Conservation (phyloP, 2,888 invertebrate genomes). For the Metacarcinus magister region DNA sequence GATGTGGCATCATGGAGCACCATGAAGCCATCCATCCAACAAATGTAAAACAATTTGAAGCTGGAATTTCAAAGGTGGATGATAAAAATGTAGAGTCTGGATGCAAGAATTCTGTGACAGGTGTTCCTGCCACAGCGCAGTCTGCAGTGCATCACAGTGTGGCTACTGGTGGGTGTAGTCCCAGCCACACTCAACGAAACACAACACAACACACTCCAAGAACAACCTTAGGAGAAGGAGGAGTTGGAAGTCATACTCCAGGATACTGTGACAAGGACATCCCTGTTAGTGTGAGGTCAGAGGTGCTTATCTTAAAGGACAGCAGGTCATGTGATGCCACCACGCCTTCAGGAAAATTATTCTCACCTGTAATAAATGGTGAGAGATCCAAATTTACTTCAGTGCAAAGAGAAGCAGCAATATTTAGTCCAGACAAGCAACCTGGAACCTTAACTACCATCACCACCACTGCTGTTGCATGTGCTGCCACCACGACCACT, state of each 20-base stretch:
- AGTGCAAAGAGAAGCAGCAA: not conserved
- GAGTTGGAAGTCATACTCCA: not conserved
- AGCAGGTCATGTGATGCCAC: not conserved
- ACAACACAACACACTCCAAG: not conserved
- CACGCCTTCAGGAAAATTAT: not conserved
- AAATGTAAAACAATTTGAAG: not conserved
- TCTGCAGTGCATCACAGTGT: not conserved
- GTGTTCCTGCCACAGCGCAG: not conserved
- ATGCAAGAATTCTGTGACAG: not conserved
- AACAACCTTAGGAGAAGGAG: not conserved
- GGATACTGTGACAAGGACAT: not conserved
- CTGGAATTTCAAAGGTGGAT: not conserved
- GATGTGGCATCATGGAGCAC: not conserved
- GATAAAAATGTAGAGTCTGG: not conserved
- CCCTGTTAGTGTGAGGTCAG: not conserved
- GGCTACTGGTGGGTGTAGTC: not conserved
- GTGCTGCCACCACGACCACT: not conserved
- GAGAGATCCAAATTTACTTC: not conserved
- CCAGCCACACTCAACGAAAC: not conserved
- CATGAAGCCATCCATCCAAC: not conserved
- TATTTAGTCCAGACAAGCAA: not conserved
- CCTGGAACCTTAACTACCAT: not conserved
- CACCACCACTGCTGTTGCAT: not conserved
- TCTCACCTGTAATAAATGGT: not conserved
- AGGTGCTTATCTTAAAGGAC: not conserved